phyloP scores from a whole-genome alignment of 2,113 vertebrate genomes.

The Acrocephalus arundinaceus region DNA sequence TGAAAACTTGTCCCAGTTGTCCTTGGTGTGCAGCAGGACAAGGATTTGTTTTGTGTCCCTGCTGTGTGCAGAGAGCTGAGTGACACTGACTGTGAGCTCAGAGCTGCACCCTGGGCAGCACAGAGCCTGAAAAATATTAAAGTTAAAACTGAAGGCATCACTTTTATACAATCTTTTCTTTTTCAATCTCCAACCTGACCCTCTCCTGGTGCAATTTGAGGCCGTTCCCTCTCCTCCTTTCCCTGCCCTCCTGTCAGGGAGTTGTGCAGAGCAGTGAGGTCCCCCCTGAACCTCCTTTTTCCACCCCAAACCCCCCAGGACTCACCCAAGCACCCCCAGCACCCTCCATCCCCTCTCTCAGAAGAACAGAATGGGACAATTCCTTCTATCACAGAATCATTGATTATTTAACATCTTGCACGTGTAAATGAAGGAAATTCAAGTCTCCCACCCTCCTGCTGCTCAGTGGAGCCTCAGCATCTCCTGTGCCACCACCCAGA shows the following conservation, averaged over 20 bases:
- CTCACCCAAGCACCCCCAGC: neutral
- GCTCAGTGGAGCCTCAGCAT: neutral
- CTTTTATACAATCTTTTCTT: too few species aligned
- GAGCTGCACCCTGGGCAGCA: neutral
- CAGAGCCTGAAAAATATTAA: neutral
- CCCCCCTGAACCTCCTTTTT: neutral
- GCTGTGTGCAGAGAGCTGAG: too few species aligned
- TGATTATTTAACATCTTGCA: neutral
- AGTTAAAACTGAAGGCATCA: too few species aligned
- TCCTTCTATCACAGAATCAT: fast-evolving
- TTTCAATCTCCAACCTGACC: neutral
- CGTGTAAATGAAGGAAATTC: neutral
- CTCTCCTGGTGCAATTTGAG: neutral
- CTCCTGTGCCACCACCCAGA: neutral
- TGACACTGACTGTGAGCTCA: too few species aligned
- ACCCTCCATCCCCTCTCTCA: neutral
- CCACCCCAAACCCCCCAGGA: neutral
- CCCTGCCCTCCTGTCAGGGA: neutral
- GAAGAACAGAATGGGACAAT: neutral
- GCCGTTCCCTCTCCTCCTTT: fast-evolving
- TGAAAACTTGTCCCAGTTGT: too few species aligned
- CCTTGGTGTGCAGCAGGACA: too few species aligned
- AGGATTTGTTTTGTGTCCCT: too few species aligned
- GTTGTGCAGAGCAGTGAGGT: neutral
- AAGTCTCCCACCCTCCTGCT: neutral